These are phyloP conservation scores for Magallana angulata DNA, from an alignment of 1,140 invertebrate genomes.

Conservation along the genomic window DNA sequence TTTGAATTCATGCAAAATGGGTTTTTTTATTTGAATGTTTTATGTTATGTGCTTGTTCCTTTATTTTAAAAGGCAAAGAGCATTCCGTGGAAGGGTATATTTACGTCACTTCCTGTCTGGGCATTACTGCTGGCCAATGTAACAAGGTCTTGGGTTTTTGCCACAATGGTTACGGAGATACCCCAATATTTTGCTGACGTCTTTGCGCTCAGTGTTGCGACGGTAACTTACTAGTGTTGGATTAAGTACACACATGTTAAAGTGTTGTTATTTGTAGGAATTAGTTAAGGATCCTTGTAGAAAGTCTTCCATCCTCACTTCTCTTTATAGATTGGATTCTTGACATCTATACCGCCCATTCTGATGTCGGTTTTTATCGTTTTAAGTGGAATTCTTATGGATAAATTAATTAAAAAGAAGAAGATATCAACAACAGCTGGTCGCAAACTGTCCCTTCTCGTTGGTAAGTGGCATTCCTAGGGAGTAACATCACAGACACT, in stretches of 20 bases:
- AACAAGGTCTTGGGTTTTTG: conserved; percentile 64
- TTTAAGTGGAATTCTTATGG: conserved; percentile 10
- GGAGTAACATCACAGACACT: too few species aligned
- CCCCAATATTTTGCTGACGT: conserved; percentile 64
- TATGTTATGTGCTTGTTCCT: too few species aligned
- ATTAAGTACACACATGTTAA: not conserved
- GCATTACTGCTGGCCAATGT: conserved; percentile 61
- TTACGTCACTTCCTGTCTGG: conserved; percentile 60
- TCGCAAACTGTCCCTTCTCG: not conserved
- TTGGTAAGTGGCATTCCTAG: not conserved
- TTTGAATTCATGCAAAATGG: not conserved
- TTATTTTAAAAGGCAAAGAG: conserved; percentile 45
- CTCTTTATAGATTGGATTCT: conserved; percentile 28
- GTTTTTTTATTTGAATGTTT: too few species aligned
- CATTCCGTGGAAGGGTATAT: conserved; percentile 64
- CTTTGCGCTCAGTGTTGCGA: conserved; percentile 41
- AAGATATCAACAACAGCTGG: not conserved
- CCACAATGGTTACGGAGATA: conserved; percentile 61
- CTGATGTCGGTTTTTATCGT: conserved; percentile 2
- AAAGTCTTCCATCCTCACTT: too few species aligned
- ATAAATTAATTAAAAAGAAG: conserved; percentile 4
- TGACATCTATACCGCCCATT: not conserved
- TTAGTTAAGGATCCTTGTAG: too few species aligned
- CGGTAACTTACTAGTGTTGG: not conserved
- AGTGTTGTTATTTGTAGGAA: too few species aligned